Evolutionary conservation across 2,888 invertebrate genomes (phyloP).

Genomic region (Dicyrtomina minuta): DNA sequence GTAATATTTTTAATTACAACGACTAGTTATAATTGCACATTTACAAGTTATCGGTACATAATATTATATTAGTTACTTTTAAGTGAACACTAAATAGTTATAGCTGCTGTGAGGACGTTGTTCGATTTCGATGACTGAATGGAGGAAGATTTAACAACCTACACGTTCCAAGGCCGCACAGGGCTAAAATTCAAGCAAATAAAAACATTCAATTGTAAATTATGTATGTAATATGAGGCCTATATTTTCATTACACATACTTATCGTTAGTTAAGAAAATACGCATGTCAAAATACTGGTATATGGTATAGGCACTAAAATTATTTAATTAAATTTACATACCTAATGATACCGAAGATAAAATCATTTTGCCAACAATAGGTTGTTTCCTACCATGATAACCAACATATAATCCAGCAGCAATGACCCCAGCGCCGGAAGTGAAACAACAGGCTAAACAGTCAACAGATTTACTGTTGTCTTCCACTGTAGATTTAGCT

Average conservation of each 20-base stretch:
- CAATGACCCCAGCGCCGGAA: slow-evolving; percentile 23
- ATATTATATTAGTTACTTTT: too few relatives aligned
- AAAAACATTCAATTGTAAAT: not conserved
- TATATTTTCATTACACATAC: too few relatives aligned
- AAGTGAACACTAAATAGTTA: too few relatives aligned
- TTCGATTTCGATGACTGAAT: not conserved
- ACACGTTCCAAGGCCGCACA: slow-evolving; percentile 15
- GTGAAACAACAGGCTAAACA: slow-evolving; percentile 27
- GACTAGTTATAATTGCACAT: too few relatives aligned
- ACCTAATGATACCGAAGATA: not conserved
- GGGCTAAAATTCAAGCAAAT: slow-evolving; percentile 4
- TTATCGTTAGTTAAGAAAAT: too few relatives aligned
- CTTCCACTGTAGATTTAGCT: not conserved
- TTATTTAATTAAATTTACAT: not conserved
- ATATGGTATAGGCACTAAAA: not conserved
- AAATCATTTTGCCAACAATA: not conserved
- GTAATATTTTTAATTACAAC: too few relatives aligned
- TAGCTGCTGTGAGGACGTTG: too few relatives aligned
- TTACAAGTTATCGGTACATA: too few relatives aligned
- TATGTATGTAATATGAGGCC: too few relatives aligned
- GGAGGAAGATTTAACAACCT: slow-evolving; percentile 26
- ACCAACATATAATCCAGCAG: slow-evolving; percentile 22
- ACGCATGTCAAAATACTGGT: too few relatives aligned
- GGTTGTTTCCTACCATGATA: slow-evolving; percentile 21
- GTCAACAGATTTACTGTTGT: too few relatives aligned